Evolutionary conservation across 1,140 invertebrate species (phyloP), one percentile per base, ranked within the genome.

Genomic region (Lordiphosa stackelbergi): DNA sequence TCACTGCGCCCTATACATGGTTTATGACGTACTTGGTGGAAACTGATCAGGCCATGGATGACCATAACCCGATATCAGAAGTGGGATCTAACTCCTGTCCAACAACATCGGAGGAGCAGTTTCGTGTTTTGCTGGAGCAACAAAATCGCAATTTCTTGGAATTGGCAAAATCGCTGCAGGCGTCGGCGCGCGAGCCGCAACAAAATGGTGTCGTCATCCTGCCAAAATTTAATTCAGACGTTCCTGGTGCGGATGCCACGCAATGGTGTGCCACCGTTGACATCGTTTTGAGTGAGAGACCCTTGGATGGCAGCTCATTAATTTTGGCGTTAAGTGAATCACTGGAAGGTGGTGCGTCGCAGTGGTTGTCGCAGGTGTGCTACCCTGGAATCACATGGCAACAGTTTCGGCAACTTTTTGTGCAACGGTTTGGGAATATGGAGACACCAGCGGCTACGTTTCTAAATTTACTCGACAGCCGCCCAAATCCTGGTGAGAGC

Each of bases 331-430:
- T 49, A 10, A 37, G 10, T 10, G 11, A 37, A 12, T 37, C 36
- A 5, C 36, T 37, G 36, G 36, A 37, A 37, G 36, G 36, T 28
- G 24, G 24, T 28, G 4, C 24, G 24, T 28, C 10, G 11, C 11
- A 49, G 9, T 43, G 48, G 48, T 13, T 51, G 10, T 40, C 48
- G 7, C 48, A 40, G 12, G 16, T 40, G 22, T 53, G 51, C 22
- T 53, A 42, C 9, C 22, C 51, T 12, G 51, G 40, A 31, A 42
- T 53, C 8, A 53, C 51, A 5, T 53, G 51, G 51, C 28, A 31
- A 22, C 13, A 53, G 28, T 43, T 42, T 3, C 5, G 40, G 13
- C 38, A 53, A 19, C 19, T 53, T 4, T 53, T 53, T 16, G 24
- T 42, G 28, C 28, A 53, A 40, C 22, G 31, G 10, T 53, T 34